Conservation (phyloP, 2,113 vertebrate genomes). For the Dicaeum eximium region DNA sequence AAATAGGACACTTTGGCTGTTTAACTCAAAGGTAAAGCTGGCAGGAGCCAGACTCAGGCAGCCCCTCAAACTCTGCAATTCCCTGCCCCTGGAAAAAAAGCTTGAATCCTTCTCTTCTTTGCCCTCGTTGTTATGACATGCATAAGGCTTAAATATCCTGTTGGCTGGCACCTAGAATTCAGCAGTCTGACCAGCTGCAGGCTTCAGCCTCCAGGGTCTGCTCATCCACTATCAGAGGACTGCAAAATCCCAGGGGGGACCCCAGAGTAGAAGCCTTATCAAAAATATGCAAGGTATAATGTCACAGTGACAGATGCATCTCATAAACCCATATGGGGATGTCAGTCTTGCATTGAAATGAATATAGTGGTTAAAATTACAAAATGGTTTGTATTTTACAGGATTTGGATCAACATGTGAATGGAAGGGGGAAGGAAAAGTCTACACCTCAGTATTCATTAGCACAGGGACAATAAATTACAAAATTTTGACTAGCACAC, state of each 20-base stretch:
- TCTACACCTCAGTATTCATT: not conserved
- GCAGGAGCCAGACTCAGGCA: not conserved
- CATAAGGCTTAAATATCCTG: not conserved
- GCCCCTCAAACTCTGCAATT: not conserved
- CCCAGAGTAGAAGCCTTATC: not conserved
- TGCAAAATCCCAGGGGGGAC: not conserved
- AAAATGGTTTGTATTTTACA: not conserved
- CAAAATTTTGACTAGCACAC: constrained; percentile 11
- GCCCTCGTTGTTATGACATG: not conserved
- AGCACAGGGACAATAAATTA: constrained; percentile 13
- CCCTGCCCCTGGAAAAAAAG: not conserved
- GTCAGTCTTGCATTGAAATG: not conserved
- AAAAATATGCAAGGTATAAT: not conserved
- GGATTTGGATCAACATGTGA: not conserved
- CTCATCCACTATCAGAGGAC: not conserved
- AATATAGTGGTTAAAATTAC: not conserved
- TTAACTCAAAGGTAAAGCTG: not conserved
- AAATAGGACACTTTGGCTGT: constrained; percentile 4
- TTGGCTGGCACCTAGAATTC: not conserved
- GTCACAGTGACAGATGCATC: not conserved
- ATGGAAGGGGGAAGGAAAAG: not conserved
- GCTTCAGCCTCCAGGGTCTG: not conserved
- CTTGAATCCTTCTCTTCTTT: not conserved
- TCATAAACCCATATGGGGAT: not conserved
- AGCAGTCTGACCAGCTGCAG: not conserved